phyloP scores from a whole-genome alignment of 1,140 invertebrate species.

The Brachionus plicatilis region DNA sequence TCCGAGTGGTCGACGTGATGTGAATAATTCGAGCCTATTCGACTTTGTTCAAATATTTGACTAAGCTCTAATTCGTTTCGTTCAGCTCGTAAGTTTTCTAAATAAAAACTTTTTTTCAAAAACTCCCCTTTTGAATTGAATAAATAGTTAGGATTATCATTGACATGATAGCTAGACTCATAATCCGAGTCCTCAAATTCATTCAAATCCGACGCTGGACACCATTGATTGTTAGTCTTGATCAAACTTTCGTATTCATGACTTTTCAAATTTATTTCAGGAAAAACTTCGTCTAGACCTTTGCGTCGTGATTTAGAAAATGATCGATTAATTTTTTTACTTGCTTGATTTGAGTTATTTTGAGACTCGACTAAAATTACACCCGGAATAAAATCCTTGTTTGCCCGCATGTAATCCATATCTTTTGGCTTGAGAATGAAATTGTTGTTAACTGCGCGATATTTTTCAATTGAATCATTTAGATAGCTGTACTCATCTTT shows the following conservation, averaged over 20 bases:
- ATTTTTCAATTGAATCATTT: neutral
- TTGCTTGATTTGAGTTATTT: neutral
- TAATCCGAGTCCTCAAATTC: slow-evolving; percentile 19
- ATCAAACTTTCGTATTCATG: neutral
- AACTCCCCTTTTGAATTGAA: neutral
- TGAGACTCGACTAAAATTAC: slow-evolving; percentile 26
- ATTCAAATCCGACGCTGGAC: neutral
- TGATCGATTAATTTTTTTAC: neutral
- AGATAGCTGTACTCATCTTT: neutral
- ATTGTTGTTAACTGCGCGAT: neutral
- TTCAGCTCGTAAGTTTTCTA: neutral
- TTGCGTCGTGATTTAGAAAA: neutral
- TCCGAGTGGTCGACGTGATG: neutral
- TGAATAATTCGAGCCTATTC: neutral
- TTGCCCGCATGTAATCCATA: neutral
- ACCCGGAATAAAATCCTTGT: neutral
- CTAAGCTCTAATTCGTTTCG: neutral
- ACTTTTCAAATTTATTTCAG: neutral
- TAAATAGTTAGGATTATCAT: slow-evolving; percentile 11
- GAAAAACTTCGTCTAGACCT: slow-evolving; percentile 28
- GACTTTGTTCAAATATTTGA: neutral
- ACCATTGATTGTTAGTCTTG: neutral
- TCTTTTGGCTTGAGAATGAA: slow-evolving; percentile 16
- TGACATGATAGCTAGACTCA: neutral
- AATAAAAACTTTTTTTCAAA: neutral